These are phyloP conservation scores for Cephonodes hylas DNA, from an alignment of 2,888 invertebrate genomes.

Conservation along the genomic window DNA sequence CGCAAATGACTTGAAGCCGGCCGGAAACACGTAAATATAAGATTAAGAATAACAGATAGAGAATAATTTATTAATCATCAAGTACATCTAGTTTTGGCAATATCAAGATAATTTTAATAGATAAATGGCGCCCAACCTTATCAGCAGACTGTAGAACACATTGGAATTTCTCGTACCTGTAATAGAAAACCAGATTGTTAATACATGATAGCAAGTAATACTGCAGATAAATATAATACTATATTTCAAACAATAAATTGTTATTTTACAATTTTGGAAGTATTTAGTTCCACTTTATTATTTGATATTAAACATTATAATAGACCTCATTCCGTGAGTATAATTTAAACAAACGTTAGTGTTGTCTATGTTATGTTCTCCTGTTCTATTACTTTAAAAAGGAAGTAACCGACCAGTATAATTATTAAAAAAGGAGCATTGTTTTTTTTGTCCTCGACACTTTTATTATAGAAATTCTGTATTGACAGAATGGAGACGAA, in stretches of 20 bases:
- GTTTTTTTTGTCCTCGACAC: no score
- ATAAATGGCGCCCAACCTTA: not conserved
- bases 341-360: no score
- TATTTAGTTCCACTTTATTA: no score
- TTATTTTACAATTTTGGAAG: no score
- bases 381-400: no score
- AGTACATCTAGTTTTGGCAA: not conserved
- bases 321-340: no score
- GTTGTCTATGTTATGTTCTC: no score
- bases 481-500: no score
- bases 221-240: not conserved
- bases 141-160: not conserved
- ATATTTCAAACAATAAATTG: not conserved
- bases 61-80: not conserved
- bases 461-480: no score
- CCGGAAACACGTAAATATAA: not conserved
- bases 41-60: not conserved
- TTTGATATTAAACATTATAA: no score
- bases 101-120: not conserved
- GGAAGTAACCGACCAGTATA: no score
- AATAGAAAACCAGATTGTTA: not conserved
- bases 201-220: not conserved
- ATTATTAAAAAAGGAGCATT: no score
- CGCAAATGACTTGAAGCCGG: not conserved
- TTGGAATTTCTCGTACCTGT: not conserved